phyloP scores from a whole-genome alignment of 2,888 invertebrate genomes.

The Phalera bucephala region DNA sequence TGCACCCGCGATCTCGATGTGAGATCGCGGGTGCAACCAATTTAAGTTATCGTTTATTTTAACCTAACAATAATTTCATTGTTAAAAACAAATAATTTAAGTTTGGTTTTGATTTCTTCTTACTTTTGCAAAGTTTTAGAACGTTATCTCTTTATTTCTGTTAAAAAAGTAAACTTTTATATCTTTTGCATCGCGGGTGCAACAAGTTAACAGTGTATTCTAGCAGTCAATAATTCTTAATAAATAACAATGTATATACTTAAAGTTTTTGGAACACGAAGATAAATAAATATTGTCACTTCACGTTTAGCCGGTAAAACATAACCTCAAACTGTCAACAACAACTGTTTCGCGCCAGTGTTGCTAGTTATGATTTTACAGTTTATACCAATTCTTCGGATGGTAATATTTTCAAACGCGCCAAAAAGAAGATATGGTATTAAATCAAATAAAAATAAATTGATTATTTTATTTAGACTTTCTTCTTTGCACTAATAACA shows the following conservation, averaged over 20 bases:
- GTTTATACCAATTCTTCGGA: slow-evolving; percentile 9
- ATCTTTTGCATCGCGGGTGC: slow-evolving; percentile 18
- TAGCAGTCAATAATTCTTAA: slow-evolving; percentile 8
- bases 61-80: slow-evolving; percentile 9
- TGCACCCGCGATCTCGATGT: slow-evolving; percentile 12
- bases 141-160: slow-evolving; percentile 10
- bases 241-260: slow-evolving; percentile 10
- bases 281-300: slow-evolving; percentile 11
- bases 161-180: too few relatives aligned
- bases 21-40: slow-evolving; percentile 12
- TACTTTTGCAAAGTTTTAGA: slow-evolving; percentile 14
- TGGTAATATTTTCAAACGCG: slow-evolving; percentile 12
- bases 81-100: slow-evolving; percentile 7
- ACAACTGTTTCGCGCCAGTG: slow-evolving; percentile 9
- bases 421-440: too few relatives aligned
- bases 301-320: slow-evolving; percentile 5
- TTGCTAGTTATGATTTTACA: slow-evolving; percentile 10
- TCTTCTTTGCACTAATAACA: too few relatives aligned
- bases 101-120: slow-evolving; percentile 13
- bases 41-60: slow-evolving; percentile 13
- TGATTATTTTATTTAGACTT: too few relatives aligned
- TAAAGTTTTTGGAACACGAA: slow-evolving; percentile 6
- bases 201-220: slow-evolving; percentile 12
- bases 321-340: slow-evolving; percentile 8
- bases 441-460: too few relatives aligned